Evolutionary conservation across 2,888 invertebrate genomes (phyloP).

Genomic region (Caenorhabditis doughertyi): DNA sequence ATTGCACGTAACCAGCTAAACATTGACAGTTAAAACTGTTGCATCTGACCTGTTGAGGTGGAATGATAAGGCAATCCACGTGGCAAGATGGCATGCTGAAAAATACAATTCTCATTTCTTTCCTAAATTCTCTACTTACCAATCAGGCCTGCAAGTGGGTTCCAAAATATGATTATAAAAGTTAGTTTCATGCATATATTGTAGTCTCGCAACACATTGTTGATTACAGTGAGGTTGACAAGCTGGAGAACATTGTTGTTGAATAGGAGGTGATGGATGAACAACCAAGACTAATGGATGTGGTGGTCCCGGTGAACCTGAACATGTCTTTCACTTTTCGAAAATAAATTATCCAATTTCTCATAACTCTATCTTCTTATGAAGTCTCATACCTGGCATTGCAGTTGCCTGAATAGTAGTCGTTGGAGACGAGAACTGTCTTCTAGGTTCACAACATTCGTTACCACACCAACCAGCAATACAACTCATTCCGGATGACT

Average conservation of each 20-base stretch:
- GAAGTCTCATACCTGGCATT: conserved; percentile 59
- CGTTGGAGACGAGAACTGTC: conserved; percentile 25
- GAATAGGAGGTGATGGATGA: conserved; percentile 57
- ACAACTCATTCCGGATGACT: conserved; percentile 33
- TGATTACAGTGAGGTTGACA: conserved; percentile 66
- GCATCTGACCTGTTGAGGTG: conserved; percentile 66
- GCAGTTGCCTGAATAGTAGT: conserved; percentile 67
- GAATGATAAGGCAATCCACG: conserved; percentile 72
- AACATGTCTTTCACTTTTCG: not conserved
- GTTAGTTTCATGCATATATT: conserved; percentile 53
- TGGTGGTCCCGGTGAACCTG: conserved; percentile 63
- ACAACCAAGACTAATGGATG: conserved; percentile 65
- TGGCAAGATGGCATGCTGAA: conserved; percentile 72
- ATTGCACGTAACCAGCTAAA: conserved; percentile 65
- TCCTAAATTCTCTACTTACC: conserved; percentile 27
- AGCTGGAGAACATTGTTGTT: conserved; percentile 64
- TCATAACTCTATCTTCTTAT: not conserved
- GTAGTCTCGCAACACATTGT: conserved; percentile 61
- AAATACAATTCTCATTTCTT: not conserved
- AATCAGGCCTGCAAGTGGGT: conserved; percentile 67
- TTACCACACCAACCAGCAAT: conserved; percentile 60
- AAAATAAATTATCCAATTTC: not conserved
- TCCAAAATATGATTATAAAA: conserved; percentile 51
- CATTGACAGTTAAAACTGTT: conserved; percentile 65
- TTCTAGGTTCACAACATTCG: conserved; percentile 57